These are phyloP conservation scores for Drosophila lacertosa DNA, from an alignment of 1,140 invertebrate species.

Conservation along the genomic window DNA sequence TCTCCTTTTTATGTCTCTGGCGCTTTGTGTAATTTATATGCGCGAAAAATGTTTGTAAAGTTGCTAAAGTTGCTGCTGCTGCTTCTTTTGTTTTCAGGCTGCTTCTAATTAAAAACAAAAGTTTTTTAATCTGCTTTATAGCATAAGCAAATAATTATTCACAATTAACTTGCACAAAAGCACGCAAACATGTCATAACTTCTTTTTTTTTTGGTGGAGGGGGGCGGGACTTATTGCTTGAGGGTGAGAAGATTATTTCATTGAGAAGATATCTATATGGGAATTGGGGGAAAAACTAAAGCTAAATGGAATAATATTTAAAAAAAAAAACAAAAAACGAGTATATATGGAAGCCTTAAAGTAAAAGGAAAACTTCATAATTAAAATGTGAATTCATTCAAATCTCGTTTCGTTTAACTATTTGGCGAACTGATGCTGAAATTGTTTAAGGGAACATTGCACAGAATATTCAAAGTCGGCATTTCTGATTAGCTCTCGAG, in stretches of 20 bases:
- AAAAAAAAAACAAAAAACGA: no score
- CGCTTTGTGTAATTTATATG: constrained; percentile 67
- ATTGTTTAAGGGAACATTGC: constrained; percentile 5
- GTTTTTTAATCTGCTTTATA: constrained; percentile 81
- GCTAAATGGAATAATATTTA: no score
- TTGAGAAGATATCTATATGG: background rate
- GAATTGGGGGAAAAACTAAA: no score
- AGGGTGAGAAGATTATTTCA: constrained; percentile 2
- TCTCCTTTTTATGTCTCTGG: constrained; percentile 46
- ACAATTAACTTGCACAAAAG: constrained; percentile 59
- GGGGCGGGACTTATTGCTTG: background rate
- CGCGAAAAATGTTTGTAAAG: constrained; percentile 61
- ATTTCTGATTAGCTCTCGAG: constrained; percentile 45
- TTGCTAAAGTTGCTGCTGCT: constrained; percentile 62
- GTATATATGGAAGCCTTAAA: no score
- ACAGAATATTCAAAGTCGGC: constrained; percentile 13
- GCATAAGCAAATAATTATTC: constrained; percentile 76
- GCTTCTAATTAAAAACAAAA: constrained; percentile 81
- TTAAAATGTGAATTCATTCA: no score
- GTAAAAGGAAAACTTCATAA: no score
- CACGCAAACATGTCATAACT: constrained; percentile 35
- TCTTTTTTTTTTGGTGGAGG: constrained; percentile 19
- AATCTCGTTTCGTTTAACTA: background rate
- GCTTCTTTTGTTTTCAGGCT: constrained; percentile 68
- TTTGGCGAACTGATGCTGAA: constrained; percentile 1